Conservation (phyloP, 2,113 vertebrate genomes). For the Brachyhypopomus occidentalis region DNA sequence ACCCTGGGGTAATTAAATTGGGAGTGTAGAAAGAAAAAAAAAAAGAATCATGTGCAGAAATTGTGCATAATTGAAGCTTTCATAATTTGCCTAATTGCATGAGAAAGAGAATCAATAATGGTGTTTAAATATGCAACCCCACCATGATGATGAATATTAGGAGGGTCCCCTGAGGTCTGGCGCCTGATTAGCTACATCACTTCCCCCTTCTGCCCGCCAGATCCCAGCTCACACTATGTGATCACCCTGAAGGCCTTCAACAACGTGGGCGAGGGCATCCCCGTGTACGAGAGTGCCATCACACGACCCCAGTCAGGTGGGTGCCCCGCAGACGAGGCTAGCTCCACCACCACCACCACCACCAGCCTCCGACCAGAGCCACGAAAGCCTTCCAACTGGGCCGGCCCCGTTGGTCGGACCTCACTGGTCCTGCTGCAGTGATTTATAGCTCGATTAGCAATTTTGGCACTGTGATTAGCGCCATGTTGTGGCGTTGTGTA, state of each 20-base stretch:
- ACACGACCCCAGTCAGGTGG: conserved; percentile 94
- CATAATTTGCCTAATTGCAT: conserved; percentile 58
- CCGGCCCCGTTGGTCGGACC: not conserved
- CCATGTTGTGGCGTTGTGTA: not conserved
- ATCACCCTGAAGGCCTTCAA: conserved; percentile 96
- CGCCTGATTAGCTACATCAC: conserved; percentile 63
- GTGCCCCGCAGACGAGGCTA: not conserved
- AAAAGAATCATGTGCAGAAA: conserved; percentile 35
- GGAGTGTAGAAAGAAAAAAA: conserved; percentile 14
- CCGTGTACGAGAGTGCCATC: conserved; percentile 94
- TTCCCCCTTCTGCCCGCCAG: conserved; percentile 67
- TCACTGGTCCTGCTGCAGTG: not conserved
- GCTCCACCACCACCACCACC: not conserved
- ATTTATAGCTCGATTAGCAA: conserved; percentile 2
- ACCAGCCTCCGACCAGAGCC: not conserved
- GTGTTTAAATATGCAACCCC: conserved; percentile 62
- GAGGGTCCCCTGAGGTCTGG: conserved; percentile 52
- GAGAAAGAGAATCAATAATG: conserved; percentile 56
- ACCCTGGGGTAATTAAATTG: conserved; percentile 46
- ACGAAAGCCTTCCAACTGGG: not conserved
- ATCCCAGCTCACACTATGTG: conserved; percentile 96
- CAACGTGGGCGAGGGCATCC: conserved; percentile 95
- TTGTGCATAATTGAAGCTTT: conserved; percentile 60
- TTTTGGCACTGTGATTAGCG: not conserved
- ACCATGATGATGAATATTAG: conserved; percentile 62